Evolutionary conservation across 2,888 invertebrate genomes (phyloP).

Genomic region (Keiferia lycopersicella): DNA sequence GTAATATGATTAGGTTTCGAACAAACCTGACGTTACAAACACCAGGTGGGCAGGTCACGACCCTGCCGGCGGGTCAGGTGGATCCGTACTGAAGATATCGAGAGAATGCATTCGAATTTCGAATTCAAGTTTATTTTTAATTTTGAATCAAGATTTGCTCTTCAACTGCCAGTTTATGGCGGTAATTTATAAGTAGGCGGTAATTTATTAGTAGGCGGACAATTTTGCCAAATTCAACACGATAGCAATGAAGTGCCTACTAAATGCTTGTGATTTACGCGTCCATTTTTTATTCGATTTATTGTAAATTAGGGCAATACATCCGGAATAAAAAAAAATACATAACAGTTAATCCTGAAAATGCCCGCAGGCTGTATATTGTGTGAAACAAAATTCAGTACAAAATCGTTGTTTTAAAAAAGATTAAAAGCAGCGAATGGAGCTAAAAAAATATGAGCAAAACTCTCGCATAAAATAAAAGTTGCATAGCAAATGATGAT

Average conservation of each 20-base stretch:
- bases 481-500: slow-evolving; percentile 15
- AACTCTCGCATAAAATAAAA: slow-evolving; percentile 3
- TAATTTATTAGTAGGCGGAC: neutral
- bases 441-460: neutral
- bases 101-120: slow-evolving; percentile 17
- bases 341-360: neutral
- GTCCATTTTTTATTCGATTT: neutral
- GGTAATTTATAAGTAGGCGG: neutral
- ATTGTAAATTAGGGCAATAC: neutral
- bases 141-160: neutral
- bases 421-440: neutral
- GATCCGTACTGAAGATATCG: slow-evolving; percentile 15
- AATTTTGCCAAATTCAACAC: neutral
- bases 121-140: slow-evolving; percentile 7
- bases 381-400: slow-evolving; percentile 1
- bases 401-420: slow-evolving; percentile 2
- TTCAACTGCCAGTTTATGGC: neutral
- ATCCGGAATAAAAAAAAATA: neutral
- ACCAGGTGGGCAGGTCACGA: slow-evolving; percentile 46
- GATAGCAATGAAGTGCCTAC: neutral
- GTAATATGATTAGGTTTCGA: slow-evolving; percentile 4
- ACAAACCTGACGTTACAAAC: neutral
- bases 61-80: slow-evolving; percentile 50
- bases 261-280: neutral
- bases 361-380: slow-evolving; percentile 2